These are phyloP conservation scores for Solen grandis DNA, from an alignment of 1,140 invertebrate genomes.

Conservation along the genomic window DNA sequence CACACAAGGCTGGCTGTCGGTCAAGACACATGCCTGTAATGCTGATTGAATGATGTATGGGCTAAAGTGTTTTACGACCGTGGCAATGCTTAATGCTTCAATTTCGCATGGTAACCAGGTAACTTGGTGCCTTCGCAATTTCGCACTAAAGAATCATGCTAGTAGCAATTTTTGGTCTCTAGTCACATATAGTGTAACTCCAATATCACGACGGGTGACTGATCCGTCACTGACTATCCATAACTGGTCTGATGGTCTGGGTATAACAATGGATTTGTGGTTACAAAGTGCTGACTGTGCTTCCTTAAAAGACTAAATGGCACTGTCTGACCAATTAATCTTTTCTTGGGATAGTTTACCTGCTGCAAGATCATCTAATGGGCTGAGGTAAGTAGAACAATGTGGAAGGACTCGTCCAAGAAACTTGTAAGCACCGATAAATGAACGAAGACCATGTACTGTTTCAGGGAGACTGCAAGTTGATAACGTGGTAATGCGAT, in stretches of 20 bases:
- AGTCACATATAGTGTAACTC: constrained; percentile 43
- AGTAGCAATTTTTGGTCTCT: constrained; percentile 14
- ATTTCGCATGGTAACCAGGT: constrained; percentile 57
- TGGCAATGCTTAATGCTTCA: constrained; percentile 43
- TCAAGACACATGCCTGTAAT: constrained; percentile 29
- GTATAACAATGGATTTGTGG: constrained; percentile 34
- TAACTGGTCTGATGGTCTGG: constrained; percentile 10
- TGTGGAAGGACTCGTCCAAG: constrained; percentile 51
- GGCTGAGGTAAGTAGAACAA: neutral
- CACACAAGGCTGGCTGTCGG: constrained; percentile 52
- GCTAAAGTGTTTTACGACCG: constrained; percentile 47
- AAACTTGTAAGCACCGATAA: constrained; percentile 60
- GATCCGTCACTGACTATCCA: constrained; percentile 33
- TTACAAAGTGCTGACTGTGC: constrained; percentile 7
- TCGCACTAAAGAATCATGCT: constrained; percentile 48
- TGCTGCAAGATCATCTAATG: constrained; percentile 18
- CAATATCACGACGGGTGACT: constrained; percentile 22
- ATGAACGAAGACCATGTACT: constrained; percentile 41
- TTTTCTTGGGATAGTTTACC: constrained; percentile 23
- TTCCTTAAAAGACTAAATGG: constrained; percentile 2
- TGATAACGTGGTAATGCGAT: constrained; percentile 44
- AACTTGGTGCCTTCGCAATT: constrained; percentile 35
- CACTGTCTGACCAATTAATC: constrained; percentile 24
- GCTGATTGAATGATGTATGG: constrained; percentile 50
- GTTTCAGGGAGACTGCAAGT: constrained; percentile 37